A percentile compares a stretch with the other conserved stretches of the same genome.
phyloP scores from a whole-genome alignment of 2,113 vertebrate species.

The Semicossyphus pulcher region DNA sequence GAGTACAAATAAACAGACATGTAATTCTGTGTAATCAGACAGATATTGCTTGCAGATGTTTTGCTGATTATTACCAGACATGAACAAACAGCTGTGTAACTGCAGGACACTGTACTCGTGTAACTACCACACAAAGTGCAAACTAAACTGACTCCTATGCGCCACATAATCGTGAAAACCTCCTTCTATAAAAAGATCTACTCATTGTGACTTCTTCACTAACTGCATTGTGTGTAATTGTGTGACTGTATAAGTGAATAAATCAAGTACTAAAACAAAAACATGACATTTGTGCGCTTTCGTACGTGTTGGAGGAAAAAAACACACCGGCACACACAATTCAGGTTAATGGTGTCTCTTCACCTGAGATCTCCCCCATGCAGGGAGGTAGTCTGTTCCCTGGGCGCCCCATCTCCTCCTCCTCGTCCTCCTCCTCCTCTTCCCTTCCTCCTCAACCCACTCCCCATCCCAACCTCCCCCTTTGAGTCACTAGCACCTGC shows the following conservation, averaged over 20 bases:
- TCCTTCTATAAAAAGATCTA: constrained; percentile 1
- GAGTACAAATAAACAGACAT: background rate
- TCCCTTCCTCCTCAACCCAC: constrained; percentile 11
- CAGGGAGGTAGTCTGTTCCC: constrained; percentile 86
- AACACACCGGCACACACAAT: constrained; percentile 19
- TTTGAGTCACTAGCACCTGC: constrained; percentile 76
- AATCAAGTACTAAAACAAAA: constrained; percentile 47
- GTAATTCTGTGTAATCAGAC: background rate
- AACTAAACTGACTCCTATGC: background rate
- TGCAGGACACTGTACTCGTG: background rate
- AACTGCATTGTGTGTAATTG: constrained; percentile 55
- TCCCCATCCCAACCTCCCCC: constrained; percentile 41
- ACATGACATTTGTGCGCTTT: constrained; percentile 10
- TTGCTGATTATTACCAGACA: constrained; percentile 4
- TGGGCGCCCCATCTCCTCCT: constrained; percentile 62
- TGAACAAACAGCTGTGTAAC: constrained; percentile 9
- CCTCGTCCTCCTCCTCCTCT: background rate
- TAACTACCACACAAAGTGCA: constrained; percentile 1
- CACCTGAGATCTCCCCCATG: constrained; percentile 86
- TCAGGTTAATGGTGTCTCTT: constrained; percentile 81
- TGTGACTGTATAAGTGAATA: constrained; percentile 60
- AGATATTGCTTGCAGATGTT: constrained; percentile 17
- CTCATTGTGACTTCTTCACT: constrained; percentile 42
- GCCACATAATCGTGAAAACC: background rate
- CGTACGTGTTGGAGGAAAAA: constrained; percentile 8